These are phyloP conservation scores for Trachelipus rathkii DNA, from an alignment of 1,140 invertebrate genomes.

Conservation along the genomic window DNA sequence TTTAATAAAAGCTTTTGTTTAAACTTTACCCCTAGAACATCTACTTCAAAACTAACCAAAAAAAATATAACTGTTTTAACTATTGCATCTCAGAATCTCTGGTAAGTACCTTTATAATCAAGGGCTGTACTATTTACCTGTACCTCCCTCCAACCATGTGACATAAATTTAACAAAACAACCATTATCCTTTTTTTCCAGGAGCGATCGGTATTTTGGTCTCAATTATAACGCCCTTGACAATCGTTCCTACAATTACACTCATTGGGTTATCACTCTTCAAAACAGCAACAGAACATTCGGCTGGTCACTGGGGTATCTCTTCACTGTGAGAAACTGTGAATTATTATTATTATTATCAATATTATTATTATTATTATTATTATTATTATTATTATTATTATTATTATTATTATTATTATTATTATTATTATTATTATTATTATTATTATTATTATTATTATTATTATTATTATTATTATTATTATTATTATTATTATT, in stretches of 20 bases:
- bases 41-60: no score
- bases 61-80: no score
- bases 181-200: conserved; percentile 21
- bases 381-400: conserved; percentile 3
- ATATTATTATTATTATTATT: neutral
- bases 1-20: no score
- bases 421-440: conserved; percentile 11
- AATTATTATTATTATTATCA: neutral
- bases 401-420: conserved; percentile 6
- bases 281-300: conserved; percentile 30
- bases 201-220: conserved; percentile 36
- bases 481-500: neutral
- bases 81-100: no score
- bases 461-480: neutral
- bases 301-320: conserved; percentile 44
- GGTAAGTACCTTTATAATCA: neutral
- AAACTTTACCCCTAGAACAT: no score
- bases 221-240: conserved; percentile 40
- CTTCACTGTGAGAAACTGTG: conserved; percentile 31
- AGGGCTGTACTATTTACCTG: neutral
- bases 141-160: neutral
- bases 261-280: conserved; percentile 45
- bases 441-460: conserved; percentile 12
- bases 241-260: conserved; percentile 39
- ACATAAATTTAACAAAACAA: neutral